A percentile compares a stretch with the other conserved stretches of the same genome.
Evolutionary conservation across 2,113 vertebrate genomes (phyloP).

Genomic region (Neodon shergylaensis): DNA sequence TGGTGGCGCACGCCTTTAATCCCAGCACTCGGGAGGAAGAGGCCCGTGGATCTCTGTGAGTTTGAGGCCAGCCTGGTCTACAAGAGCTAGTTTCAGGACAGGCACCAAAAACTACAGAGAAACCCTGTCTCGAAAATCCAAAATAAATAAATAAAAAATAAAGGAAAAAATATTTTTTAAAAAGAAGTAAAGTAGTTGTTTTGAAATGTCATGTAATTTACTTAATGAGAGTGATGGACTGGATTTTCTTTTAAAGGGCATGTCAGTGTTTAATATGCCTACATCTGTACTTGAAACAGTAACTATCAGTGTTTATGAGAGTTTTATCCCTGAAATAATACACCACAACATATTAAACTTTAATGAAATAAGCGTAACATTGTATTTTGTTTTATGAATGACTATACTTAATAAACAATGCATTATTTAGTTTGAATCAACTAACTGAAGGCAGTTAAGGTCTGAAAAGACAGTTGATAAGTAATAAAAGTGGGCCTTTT

Average conservation of each 20-base stretch:
- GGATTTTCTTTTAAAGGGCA: not conserved
- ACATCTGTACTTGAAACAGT: constrained; percentile 38
- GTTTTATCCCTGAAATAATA: not conserved
- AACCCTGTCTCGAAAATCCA: too few species aligned
- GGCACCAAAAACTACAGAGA: too few species aligned
- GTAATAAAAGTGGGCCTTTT: not conserved
- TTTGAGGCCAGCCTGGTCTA: too few species aligned
- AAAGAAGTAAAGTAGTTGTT: not conserved
- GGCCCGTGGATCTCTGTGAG: too few species aligned
- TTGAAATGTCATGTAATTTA: constrained; percentile 17
- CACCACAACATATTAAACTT: constrained; percentile 28
- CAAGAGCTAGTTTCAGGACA: too few species aligned
- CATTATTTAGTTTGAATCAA: constrained; percentile 61
- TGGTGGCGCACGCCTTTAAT: too few species aligned
- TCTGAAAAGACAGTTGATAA: constrained; percentile 24
- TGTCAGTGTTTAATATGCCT: not conserved
- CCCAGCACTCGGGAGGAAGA: too few species aligned
- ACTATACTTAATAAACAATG: constrained; percentile 60
- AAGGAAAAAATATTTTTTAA: too few species aligned
- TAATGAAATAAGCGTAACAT: not conserved
- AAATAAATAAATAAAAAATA: too few species aligned
- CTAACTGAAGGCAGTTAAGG: constrained; percentile 1
- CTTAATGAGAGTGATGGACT: not conserved
- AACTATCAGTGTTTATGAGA: constrained; percentile 31
- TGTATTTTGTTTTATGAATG: constrained; percentile 45